These are phyloP conservation scores for Atherix ibis DNA, from an alignment of 2,888 invertebrate species.

Conservation along the genomic window DNA sequence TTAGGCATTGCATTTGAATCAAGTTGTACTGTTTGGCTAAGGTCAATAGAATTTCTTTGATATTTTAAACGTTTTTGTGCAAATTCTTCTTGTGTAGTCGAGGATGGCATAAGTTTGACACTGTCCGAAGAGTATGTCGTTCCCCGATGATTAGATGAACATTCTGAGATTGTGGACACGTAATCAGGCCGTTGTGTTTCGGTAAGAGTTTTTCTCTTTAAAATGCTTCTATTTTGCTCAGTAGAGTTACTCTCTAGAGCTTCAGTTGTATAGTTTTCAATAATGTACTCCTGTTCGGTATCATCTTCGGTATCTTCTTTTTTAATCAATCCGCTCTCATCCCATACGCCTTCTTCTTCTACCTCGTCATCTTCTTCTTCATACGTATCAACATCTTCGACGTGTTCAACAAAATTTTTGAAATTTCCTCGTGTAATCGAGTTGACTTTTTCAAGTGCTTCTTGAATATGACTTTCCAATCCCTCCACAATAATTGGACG, in stretches of 20 bases:
- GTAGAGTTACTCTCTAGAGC: too few species aligned
- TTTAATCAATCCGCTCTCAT: slow-evolving; percentile 3
- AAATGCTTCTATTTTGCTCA: too few species aligned
- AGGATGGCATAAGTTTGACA: neutral
- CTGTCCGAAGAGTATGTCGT: neutral
- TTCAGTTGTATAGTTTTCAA: too few species aligned
- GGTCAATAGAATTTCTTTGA: too few species aligned
- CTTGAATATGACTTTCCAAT: slow-evolving; percentile 25
- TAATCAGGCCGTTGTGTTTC: too few species aligned
- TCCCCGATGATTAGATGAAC: neutral
- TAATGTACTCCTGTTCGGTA: neutral
- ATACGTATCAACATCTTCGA: slow-evolving; percentile 1
- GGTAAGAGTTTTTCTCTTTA: too few species aligned
- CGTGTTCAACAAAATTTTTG: slow-evolving; percentile 6
- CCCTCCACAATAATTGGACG: slow-evolving; percentile 23
- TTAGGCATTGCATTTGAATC: slow-evolving; percentile 1
- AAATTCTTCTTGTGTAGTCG: neutral
- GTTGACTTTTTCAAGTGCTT: slow-evolving; percentile 25
- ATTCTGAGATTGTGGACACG: too few species aligned
- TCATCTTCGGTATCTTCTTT: neutral
- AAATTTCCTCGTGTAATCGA: slow-evolving; percentile 16
- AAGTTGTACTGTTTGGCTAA: neutral
- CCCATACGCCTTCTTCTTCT: slow-evolving; percentile 4
- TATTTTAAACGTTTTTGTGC: slow-evolving; percentile 4
- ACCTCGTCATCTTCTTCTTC: slow-evolving; percentile 3